These are phyloP conservation scores for Heliothis virescens DNA, from an alignment of 1,140 invertebrate genomes.

Conservation along the genomic window DNA sequence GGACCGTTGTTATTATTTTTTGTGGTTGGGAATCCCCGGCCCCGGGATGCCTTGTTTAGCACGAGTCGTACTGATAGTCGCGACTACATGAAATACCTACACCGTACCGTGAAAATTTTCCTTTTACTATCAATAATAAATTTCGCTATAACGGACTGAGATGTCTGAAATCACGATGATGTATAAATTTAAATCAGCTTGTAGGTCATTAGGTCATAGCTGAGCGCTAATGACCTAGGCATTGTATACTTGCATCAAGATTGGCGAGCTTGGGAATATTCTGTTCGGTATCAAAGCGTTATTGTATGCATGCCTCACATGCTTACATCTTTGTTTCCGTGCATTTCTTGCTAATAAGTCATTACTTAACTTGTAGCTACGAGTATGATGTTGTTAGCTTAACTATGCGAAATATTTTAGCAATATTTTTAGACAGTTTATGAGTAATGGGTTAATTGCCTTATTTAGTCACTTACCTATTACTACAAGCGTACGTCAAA, in stretches of 20 bases:
- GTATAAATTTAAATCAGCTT: conserved; percentile 19
- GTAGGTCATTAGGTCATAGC: conserved; percentile 42
- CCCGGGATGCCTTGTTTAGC: no score
- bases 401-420: conserved; percentile 2
- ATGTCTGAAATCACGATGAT: conserved; percentile 31
- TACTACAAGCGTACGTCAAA: no score
- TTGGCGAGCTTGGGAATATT: conserved; percentile 12
- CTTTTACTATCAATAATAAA: neutral
- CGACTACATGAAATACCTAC: no score
- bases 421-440: neutral
- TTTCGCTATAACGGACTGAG: neutral
- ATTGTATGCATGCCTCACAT: conserved; percentile 12
- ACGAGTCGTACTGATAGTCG: no score
- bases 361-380: conserved; percentile 15
- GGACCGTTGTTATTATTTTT: no score
- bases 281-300: conserved; percentile 5
- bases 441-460: no score
- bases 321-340: conserved; percentile 20
- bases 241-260: conserved; percentile 20
- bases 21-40: no score
- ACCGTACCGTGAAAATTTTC: no score
- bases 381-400: neutral
- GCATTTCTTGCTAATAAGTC: conserved; percentile 6
- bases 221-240: conserved; percentile 44
- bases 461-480: no score